Base-by-base conservation (phyloP, 2,888 invertebrate genomes). In the Harpalus rufipes region DNA sequence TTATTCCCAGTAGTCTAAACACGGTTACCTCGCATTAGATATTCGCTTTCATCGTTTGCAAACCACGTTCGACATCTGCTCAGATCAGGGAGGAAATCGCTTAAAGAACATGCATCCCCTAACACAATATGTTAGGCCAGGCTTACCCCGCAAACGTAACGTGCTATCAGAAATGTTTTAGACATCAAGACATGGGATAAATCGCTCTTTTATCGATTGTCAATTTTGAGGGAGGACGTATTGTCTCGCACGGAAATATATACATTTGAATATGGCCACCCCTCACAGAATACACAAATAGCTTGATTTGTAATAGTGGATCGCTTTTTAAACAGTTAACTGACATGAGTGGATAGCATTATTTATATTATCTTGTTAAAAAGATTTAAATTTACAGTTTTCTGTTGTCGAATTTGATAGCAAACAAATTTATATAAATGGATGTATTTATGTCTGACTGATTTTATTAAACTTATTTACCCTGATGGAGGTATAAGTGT, bases 1-100 rank as follows among this genome's bases (percentile, higher is more conserved):
- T 32, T 32, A 32, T 32, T 32, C 32, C 32, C 32, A 44, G 72
- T 16, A 74, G 72, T 74, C 18, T 41, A 44, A 74, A 44, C 44
- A 68, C 68, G 18, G 18, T 74, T 74, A 74, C 16, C 72, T 74
- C 72, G 44, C 68, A 74, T 74, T 74, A 74, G 72, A 44, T 74
- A 74, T 74, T 41, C 72, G 44, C 72, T 44, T 74, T 74, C 39
- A 41, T 74, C 72, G 61, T 83, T 74, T 59, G 12, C 39, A 83
- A 83, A 74, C 74, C 41, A 59, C 61, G 68, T 76, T 90, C 90
- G 89, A 89, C 90, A 90, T 90, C 89, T 90, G 90, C 89, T 88
- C 89, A 89, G 89, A 90, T 90, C 90, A 89, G 88, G 78, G 72
- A 68, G 51, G 56, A 81, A 81, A 81, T 81, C 81, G 81, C 72